phyloP scores from a whole-genome alignment of 2,113 vertebrate species.

The Eudorcas thomsonii region DNA sequence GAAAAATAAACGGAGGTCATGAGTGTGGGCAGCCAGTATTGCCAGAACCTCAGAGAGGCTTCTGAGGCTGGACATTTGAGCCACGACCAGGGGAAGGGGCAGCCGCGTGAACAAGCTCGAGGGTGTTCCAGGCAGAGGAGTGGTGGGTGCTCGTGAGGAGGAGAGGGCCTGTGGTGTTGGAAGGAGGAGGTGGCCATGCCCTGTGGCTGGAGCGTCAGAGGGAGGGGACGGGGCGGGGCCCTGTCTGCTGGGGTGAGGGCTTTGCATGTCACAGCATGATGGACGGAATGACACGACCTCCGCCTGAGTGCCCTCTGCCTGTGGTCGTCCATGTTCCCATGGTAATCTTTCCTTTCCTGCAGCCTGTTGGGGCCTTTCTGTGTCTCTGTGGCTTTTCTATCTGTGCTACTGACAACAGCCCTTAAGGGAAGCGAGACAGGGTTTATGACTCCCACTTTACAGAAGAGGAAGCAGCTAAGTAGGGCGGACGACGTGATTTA shows the following conservation, averaged over 20 bases:
- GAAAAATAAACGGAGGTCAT: not conserved
- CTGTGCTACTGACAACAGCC: not conserved
- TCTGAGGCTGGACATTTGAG: not conserved
- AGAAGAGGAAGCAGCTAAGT: not conserved
- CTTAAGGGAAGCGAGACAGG: not conserved
- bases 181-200: not conserved
- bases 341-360: not conserved
- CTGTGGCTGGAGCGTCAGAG: rapidly evolving
- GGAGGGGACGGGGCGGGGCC: rapidly evolving
- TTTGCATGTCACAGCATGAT: too few species aligned
- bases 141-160: not conserved
- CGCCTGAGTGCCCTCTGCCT: not conserved
- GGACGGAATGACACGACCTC: not conserved
- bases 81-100: not conserved
- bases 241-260: rapidly evolving
- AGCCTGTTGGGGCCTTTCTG: not conserved
- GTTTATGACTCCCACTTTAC: not conserved
- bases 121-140: not conserved
- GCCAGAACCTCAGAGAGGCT: not conserved
- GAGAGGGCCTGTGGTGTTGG: not conserved
- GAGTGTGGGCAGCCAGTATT: not conserved
- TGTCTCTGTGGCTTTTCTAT: not conserved
- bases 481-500: not conserved
- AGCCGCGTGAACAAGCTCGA: not conserved
- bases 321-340: not conserved